Evolutionary conservation across 2,113 vertebrate genomes (phyloP), one percentile per base, ranked within the genome.

Genomic region (Gallinago jamesoni): DNA sequence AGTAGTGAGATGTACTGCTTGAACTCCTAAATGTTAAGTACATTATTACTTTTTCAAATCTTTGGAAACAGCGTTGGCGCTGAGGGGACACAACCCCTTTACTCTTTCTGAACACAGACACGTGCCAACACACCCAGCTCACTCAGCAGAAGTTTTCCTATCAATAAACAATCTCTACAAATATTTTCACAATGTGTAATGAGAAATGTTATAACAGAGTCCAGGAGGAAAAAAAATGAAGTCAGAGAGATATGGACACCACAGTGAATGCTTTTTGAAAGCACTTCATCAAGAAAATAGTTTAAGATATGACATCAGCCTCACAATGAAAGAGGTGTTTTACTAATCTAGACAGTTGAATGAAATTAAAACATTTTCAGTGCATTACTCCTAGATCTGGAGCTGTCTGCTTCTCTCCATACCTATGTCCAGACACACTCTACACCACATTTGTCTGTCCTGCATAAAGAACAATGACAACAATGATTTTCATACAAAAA

Each of bases 231-330:
- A 69, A 96, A 89, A 94, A 88, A 84, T 25, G 68, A 94, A 95
- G 89, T 84, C 85, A 73, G 64, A 94, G 81, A 78, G 90, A 90
- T 25, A 87, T 0, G 47, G 87, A 89, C 53, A 50, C 7, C 0
- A 11, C 35, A 90, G 95, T 74, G 88, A 91, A 93, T 69, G 90
- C 33, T 95, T 93, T 94, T 81, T 80, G 63, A 97, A 95, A 97
- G 87, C 94, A 96, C 94, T 94, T 96, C 89, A 96, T 97, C 96
- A 87, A 95, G 84, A 92, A 85, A 94, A 96, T 89, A 91, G 84
- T 90, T 95, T 62, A 31, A 96, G 96, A 89, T 79, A 94, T 60
- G 85, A 96, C 8, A 94, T 96, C 96, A 94, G 74, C 55, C 84
- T 72, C 60, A 63, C 59, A 76, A 57, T 52, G 87, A 56, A 97